phyloP scores from a whole-genome alignment of 2,113 vertebrate genomes.

The Sander vitreus region DNA sequence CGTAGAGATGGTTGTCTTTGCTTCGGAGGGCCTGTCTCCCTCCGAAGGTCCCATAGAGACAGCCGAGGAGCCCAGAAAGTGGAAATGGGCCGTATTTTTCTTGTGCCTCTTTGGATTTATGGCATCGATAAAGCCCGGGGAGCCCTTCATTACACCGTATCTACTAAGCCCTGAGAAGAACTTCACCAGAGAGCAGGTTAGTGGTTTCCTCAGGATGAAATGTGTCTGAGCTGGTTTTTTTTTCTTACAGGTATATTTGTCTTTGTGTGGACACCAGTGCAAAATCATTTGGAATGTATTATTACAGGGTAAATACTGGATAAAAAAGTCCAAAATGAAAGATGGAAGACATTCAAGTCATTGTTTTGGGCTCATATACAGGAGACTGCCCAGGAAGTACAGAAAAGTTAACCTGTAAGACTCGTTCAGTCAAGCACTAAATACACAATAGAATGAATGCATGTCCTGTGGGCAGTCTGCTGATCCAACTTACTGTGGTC shows the following conservation, averaged over 20 bases:
- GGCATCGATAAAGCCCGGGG: conserved; percentile 88
- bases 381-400: background rate
- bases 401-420: conserved; percentile 6
- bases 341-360: too few relatives aligned
- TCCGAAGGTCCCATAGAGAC: conserved; percentile 15
- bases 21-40: background rate
- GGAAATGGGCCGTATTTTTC: conserved; percentile 84
- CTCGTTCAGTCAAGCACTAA: background rate
- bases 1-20: conserved; percentile 4
- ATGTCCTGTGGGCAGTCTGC: conserved; percentile 22
- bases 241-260: background rate
- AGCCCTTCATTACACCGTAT: conserved; percentile 91
- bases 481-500: conserved; percentile 54
- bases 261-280: background rate
- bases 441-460: conserved; percentile 15
- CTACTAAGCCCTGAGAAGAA: conserved; percentile 88
- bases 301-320: background rate
- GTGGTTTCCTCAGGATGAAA: conserved; percentile 25
- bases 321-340: background rate
- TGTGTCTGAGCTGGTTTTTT: background rate
- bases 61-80: conserved; percentile 48
- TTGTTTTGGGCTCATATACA: background rate
- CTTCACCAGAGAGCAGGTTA: conserved; percentile 87
- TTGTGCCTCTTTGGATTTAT: conserved; percentile 92
- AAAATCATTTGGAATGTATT: too few relatives aligned